Evolutionary conservation across 2,113 vertebrate genomes (phyloP), one percentile per base, ranked within the genome.

Genomic region (Malurus cyaneus): DNA sequence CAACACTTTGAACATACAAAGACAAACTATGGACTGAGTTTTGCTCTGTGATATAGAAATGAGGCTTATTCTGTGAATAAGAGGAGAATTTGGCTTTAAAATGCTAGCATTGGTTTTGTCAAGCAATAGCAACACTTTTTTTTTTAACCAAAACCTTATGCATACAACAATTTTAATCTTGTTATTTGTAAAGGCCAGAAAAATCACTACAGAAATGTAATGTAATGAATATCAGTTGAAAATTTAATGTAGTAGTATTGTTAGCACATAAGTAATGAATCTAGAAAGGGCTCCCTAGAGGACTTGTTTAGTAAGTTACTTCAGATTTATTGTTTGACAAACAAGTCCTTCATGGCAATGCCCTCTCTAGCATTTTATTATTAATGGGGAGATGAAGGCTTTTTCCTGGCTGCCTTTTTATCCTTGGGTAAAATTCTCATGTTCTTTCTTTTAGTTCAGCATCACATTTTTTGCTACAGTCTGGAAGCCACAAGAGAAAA

Each of bases 311-410:
- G 50, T 87, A 73, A 89, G 42, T 62, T 91, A 54, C 41, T 81
- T 50, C 70, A 94, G 74, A 89, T 94, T 85, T 89, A 69, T 84
- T 80, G 53, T 85, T 91, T 91, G 84, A 71, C 57, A 79, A 89
- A 67, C 61, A 92, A 89, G 74, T 69, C 70, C 36, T 70, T 78
- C 76, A 69, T 50, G 70, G 57, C 74, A 79, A 32, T 70, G 29
- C 8, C 29, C 42, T 92, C 57, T 73, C 80, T 54, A 73, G 66
- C 23, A 54, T 72, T 82, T 85, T 89, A 31, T 81, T 91, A 50
- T 77, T 88, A 61, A 87, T 87, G 20, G 26, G 72, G 79, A 82
- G 26, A 72, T 67, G 28, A 82, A 92, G 36, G 25, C 2, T 8
- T 91, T 84, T 93, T 88, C 66, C 54, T 71, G 49, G 34, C 71